Conservation (phyloP, 2,797 vertebrate species). For the Coreius guichenoti region DNA sequence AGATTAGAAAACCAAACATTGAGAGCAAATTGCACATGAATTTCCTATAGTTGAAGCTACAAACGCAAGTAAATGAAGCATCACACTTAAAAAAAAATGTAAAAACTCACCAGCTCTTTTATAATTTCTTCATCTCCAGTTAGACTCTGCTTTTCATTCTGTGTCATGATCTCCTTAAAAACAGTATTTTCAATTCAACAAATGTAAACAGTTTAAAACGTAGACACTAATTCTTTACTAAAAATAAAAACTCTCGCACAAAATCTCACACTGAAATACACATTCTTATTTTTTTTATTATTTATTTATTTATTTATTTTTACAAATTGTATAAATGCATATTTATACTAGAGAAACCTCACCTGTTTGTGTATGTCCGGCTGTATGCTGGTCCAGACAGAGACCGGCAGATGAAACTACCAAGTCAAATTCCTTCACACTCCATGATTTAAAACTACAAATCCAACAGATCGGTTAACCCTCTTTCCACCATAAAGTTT, state of each 20-base stretch:
- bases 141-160: constrained; percentile 73
- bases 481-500: not conserved
- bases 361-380: not conserved
- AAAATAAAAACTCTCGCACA: not conserved
- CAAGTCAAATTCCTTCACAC: constrained; percentile 43
- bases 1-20: not conserved
- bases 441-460: constrained; percentile 16
- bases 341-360: not conserved
- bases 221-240: not conserved
- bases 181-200: not conserved
- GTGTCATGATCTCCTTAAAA: constrained; percentile 71
- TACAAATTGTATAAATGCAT: not conserved
- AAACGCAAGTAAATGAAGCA: not conserved
- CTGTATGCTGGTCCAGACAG: not conserved
- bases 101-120: constrained; percentile 82
- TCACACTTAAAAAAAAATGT: not conserved
- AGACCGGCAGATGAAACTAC: not conserved
- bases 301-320: not conserved
- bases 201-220: not conserved
- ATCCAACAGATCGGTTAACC: not conserved
- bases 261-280: not conserved
- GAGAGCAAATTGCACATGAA: not conserved
- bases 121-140: constrained; percentile 78
- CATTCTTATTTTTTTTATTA: not conserved
- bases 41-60: not conserved